Evolutionary conservation across 2,888 invertebrate genomes (phyloP), one percentile per base, ranked within the genome.

Genomic region (Andrena flavipes): DNA sequence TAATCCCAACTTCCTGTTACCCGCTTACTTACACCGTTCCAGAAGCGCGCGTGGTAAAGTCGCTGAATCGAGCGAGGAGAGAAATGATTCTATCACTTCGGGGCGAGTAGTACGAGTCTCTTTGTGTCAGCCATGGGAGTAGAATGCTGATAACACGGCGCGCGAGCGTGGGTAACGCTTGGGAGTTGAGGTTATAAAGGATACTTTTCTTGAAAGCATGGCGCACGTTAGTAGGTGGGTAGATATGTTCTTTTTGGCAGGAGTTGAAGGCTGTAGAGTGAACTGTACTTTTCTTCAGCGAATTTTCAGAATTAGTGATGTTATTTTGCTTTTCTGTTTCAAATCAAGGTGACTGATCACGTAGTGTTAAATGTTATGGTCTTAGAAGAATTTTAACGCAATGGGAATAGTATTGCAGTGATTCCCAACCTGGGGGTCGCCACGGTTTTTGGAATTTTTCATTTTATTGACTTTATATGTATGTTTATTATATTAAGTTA

Each of bases 1-100:
- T 60, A 30, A 60, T 60, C 30, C 30, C 26, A 30, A 70, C 29
- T 60, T 60, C 68, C 35, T 54, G 54, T 16, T 60, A 30, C 60
- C 42, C 42, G 42, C 42, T 42, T 26, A 56, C 23, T 3, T 56
- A 56, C 23, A 56, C 23, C 56, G 56, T 10, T 8, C 0, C 23
- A 23, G 23, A 26, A 13, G 26, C 23, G 56, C 10, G 10, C 10
- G 56, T 1, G 23, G 54, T 54, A 8, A 8, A 26, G 23, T 26
- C 23, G 10, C 56, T 56, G 23, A 56, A 56, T 56, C 56, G 56
- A 56, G 56, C 42, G 13, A 42, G 26, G 56, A 56, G 56, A 56
- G 23, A 56, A 56, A 56, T 56, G 56, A 20, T 56, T 56, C 56
- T 26, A 56, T 56, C 23, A 26, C 56, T 23, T 56, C 56, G 56